These are phyloP conservation scores for Parauchenoglanis ngamensis DNA, from an alignment of 2,797 vertebrate genomes.

Conservation along the genomic window DNA sequence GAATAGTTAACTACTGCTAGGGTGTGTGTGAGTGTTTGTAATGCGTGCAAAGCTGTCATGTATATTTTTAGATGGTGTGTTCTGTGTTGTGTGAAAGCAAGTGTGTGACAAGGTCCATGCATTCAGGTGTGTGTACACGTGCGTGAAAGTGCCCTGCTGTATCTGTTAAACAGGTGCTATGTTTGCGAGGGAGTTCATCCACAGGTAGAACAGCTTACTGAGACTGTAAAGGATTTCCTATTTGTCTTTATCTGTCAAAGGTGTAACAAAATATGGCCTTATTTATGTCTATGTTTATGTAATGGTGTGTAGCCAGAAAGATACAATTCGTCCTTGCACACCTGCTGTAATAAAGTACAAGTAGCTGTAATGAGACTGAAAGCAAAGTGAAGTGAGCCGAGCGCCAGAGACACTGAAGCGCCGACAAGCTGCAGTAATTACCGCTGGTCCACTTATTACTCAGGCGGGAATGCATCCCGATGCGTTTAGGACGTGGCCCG, in stretches of 20 bases:
- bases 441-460: constrained; percentile 48
- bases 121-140: constrained; percentile 23
- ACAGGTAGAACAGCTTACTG: constrained; percentile 56
- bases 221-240: constrained; percentile 4
- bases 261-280: background rate
- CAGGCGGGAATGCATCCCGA: constrained; percentile 41
- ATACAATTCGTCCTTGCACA: background rate
- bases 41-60: constrained; percentile 18
- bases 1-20: constrained; percentile 22
- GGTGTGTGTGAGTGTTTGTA: constrained; percentile 20
- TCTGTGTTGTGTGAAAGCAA: constrained; percentile 42
- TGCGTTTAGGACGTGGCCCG: constrained; percentile 43
- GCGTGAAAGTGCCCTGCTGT: constrained; percentile 29
- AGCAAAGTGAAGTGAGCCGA: constrained; percentile 35
- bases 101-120: constrained; percentile 4
- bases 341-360: constrained; percentile 15
- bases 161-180: constrained; percentile 48
- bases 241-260: background rate
- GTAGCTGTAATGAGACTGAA: background rate
- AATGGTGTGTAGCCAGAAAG: background rate
- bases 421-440: constrained; percentile 54
- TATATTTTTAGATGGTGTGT: constrained; percentile 16
- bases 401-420: constrained; percentile 41
- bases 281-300: background rate
- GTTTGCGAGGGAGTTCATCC: constrained; percentile 40